These are phyloP conservation scores for Tuta absoluta DNA, from an alignment of 2,888 invertebrate genomes.

Conservation along the genomic window DNA sequence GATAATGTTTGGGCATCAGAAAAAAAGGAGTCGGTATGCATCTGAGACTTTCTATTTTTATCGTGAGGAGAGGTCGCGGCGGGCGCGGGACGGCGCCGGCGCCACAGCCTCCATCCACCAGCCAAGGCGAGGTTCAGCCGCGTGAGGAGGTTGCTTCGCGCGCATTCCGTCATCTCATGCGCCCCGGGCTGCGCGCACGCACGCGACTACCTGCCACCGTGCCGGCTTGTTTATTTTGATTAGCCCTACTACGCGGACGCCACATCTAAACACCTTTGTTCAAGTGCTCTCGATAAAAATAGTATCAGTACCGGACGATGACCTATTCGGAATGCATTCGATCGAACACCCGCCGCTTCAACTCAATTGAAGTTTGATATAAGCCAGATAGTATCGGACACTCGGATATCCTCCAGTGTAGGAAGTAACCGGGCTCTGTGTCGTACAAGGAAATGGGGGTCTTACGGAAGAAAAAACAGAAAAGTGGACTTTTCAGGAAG, in stretches of 20 bases:
- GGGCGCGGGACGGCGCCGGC: constrained; percentile 53
- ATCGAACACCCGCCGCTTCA: constrained; percentile 56
- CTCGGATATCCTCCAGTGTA: constrained; percentile 50
- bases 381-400: constrained; percentile 51
- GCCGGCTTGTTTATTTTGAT: constrained; percentile 57
- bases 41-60: constrained; percentile 79
- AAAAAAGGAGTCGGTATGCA: constrained; percentile 70
- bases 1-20: constrained; percentile 71
- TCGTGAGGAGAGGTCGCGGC: constrained; percentile 67
- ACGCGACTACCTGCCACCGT: constrained; percentile 41
- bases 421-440: constrained; percentile 57
- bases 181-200: constrained; percentile 73
- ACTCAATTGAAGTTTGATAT: constrained; percentile 63
- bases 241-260: constrained; percentile 24
- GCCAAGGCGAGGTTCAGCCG: neutral
- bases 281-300: constrained; percentile 24
- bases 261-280: constrained; percentile 10
- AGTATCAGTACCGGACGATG: constrained; percentile 58
- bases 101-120: constrained; percentile 69
- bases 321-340: constrained; percentile 68
- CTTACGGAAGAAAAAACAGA: constrained; percentile 64
- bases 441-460: constrained; percentile 70
- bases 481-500: constrained; percentile 76
- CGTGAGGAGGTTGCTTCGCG: constrained; percentile 57
- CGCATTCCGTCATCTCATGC: constrained; percentile 75